These are phyloP conservation scores for Tachysurus vachellii DNA, from an alignment of 2,113 vertebrate genomes.

Conservation along the genomic window DNA sequence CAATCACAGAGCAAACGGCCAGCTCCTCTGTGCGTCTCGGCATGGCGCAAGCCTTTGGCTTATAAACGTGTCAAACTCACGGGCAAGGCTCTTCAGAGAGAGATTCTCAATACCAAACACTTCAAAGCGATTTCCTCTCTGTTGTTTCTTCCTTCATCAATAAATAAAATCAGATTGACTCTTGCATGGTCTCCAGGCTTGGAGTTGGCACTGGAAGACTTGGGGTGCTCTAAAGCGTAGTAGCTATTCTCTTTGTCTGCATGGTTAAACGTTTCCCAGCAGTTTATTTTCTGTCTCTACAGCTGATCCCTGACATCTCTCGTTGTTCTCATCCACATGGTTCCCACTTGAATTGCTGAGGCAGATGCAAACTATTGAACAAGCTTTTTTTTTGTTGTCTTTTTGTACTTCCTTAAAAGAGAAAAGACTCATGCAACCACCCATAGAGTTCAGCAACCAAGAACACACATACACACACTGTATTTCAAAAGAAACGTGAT, in stretches of 20 bases:
- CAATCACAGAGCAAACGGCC: conserved; percentile 65
- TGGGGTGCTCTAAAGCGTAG: conserved; percentile 63
- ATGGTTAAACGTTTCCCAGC: conserved; percentile 67
- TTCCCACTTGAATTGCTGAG: conserved; percentile 59
- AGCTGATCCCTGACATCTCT: conserved; percentile 59
- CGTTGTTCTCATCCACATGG: conserved; percentile 58
- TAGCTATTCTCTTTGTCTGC: conserved; percentile 69
- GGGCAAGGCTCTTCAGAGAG: conserved; percentile 61
- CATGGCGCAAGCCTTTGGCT: conserved; percentile 31
- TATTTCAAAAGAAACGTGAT: conserved; percentile 45
- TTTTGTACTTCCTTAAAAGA: conserved; percentile 38
- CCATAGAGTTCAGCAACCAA: not conserved
- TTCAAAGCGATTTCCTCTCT: conserved; percentile 69
- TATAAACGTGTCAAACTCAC: conserved; percentile 52
- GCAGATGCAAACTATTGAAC: conserved; percentile 62
- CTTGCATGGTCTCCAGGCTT: conserved; percentile 55
- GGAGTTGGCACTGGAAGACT: conserved; percentile 68
- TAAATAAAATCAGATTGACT: conserved; percentile 69
- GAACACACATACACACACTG: not conserved
- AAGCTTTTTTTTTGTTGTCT: conserved; percentile 20
- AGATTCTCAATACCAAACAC: conserved; percentile 64
- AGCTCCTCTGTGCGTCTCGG: conserved; percentile 49
- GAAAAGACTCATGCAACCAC: conserved; percentile 21
- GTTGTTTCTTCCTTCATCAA: conserved; percentile 71
- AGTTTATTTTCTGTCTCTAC: conserved; percentile 67